Percentiles rank a stretch among this genome's conserved stretches.
phyloP scores from a whole-genome alignment of 2,113 vertebrate species.

The Orycteropus afer region DNA sequence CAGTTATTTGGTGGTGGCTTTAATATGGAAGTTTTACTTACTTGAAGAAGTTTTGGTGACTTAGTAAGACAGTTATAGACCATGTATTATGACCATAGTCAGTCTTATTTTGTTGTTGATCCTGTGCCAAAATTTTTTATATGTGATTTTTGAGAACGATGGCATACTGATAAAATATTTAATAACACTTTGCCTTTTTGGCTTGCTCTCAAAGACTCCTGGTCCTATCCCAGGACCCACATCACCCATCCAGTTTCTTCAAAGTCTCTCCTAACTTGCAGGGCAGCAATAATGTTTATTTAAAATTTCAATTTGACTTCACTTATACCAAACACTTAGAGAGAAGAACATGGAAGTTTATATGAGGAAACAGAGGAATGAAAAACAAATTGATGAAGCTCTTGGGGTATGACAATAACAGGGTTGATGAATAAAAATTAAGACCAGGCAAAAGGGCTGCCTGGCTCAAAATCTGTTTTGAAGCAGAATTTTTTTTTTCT shows the following conservation, averaged over 20 bases:
- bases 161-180: not conserved
- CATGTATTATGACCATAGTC: not conserved
- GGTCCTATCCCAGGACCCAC: not conserved
- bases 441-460: not conserved
- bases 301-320: not conserved
- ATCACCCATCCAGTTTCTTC: not conserved
- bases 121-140: not conserved
- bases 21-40: not conserved
- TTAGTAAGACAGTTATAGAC: not conserved
- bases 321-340: not conserved
- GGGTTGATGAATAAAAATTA: not conserved
- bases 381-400: conserved; percentile 27
- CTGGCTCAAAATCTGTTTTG: conserved; percentile 45
- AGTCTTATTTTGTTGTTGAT: not conserved
- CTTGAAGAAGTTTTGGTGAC: not conserved
- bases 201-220: not conserved
- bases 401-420: not conserved
- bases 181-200: not conserved
- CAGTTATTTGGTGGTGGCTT: not conserved
- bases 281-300: not conserved
- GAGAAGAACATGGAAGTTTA: not conserved
- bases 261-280: not conserved
- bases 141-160: not conserved
- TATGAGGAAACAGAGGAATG: not conserved
- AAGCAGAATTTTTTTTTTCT: conserved; percentile 58